Base-by-base conservation (phyloP, 1,140 invertebrate species). In the Gonatopus flavifemur region DNA sequence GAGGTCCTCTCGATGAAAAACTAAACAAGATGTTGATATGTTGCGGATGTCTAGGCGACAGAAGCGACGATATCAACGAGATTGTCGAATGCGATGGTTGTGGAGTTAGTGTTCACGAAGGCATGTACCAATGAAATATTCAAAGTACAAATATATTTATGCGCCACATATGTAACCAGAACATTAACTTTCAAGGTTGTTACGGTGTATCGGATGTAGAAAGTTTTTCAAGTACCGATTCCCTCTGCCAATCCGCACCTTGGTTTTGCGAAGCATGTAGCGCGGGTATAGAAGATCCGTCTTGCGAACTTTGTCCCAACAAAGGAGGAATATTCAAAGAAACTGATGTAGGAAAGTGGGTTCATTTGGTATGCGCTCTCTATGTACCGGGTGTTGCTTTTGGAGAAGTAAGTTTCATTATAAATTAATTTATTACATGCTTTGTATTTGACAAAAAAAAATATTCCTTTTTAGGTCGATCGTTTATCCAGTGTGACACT, bases 181-280 rank as follows among this genome's bases (percentile, higher is more conserved):
- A n/a, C n/a, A n/a, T n/a, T 47, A 28, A 39, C 33, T 30, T 55
- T 44, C 36, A 45, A 89, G 88, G 92, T 53, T 98, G 94, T 72
- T 97, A 97, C 80, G 94, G 94, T n/a, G 90, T 97, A 20, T 93
- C 91, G 36, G 96, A 98, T 66, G 88, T 88, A 22, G 88, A 89
- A 20, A 96, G 93, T 79, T 86, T 94, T 49, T 90, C 90, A 2
- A 94, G 91, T 68, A 92, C 90, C 13, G 88, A 90, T 44, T 97
- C 94, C 7, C 88, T 93, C 1, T 91, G 91, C 39, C 94, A 93
- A 28, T 98, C 94, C 1, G 94, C 96, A 59, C 95, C 95, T 0
- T 98, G 96, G 96, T 98, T 98, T 76, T 98, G 95, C 80, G 95
- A 98, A 78, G 91, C 94, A n/a, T 98, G 96, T 62, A 93, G 93